Conservation (phyloP, 1,140 invertebrate species). For the Diorhabda elongata region DNA sequence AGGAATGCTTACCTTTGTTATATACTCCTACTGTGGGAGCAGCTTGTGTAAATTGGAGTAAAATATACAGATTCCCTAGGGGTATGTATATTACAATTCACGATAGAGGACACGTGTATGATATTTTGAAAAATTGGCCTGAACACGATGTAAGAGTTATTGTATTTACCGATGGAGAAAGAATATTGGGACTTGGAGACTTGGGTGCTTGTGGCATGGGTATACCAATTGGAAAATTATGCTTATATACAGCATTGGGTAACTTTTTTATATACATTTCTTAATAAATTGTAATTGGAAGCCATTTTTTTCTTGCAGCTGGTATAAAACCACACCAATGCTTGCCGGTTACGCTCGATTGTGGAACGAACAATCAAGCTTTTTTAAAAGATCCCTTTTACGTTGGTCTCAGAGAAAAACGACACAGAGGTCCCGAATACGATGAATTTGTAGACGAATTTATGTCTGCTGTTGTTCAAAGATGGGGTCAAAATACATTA, state of each 20-base stretch:
- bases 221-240: conserved; percentile 93
- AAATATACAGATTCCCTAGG: conserved; percentile 88
- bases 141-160: conserved; percentile 89
- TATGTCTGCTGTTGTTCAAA: conserved; percentile 84
- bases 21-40: conserved; percentile 97
- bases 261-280: background rate
- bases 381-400: conserved; percentile 87
- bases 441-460: conserved; percentile 97
- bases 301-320: conserved; percentile 48
- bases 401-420: conserved; percentile 80
- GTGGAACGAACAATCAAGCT: conserved; percentile 85
- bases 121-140: conserved; percentile 88
- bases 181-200: conserved; percentile 91
- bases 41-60: conserved; percentile 95
- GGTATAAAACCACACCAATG: conserved; percentile 92
- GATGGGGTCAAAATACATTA: conserved; percentile 77
- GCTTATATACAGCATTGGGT: conserved; percentile 83
- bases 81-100: conserved; percentile 96
- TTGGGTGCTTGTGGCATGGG: conserved; percentile 94
- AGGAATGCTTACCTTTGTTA: conserved; percentile 94
- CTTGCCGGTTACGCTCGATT: conserved; percentile 87
- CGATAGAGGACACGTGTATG: conserved; percentile 90
- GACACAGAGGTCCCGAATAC: conserved; percentile 78
- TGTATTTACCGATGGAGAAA: conserved; percentile 91
- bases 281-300: background rate